Evolutionary conservation across 2,888 invertebrate species (phyloP), one percentile per base, ranked within the genome.

Genomic region (Ophion costatus): DNA sequence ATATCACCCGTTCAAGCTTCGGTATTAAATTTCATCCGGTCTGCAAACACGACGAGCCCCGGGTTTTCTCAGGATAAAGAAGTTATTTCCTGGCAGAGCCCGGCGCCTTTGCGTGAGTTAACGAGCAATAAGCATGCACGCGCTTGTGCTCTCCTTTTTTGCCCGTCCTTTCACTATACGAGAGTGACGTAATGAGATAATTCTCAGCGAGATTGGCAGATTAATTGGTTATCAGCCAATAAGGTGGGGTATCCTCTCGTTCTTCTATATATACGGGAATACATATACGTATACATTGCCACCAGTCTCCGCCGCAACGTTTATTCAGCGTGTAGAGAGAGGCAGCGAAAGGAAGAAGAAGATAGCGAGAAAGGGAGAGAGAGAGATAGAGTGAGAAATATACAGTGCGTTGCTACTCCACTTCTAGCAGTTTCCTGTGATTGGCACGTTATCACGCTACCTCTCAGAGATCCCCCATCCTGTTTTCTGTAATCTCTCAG

Each of bases 161-260:
- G 56, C 67, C 38, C 29, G 77, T 56, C 33, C 29, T 67, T 61
- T 66, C 33, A 24, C 29, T 70, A 24, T 29, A 11, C 56, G 80
- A 73, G 69, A 80, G 67, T 76, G 63, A 86, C 57, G 73, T 88
- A 89, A 90, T 87, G 88, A 89, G 84, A 88, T 88, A 88, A 88
- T 89, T 86, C 76, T 70, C 83, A 85, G 83, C 87, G 85, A 87
- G 88, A 86, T 89, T 88, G 87, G 81, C 85, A 79, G 88, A 90
- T 90, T 90, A 91, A 90, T 91, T 89, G 89, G 84, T 85, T 85
- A 86, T 86, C 85, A 77, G 85, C 87, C 87, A 87, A 87, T 89
- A 87, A 87, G 82, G 81, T 82, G 59, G 84, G 71, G 38, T 82
- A 80, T 59, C 22, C 69, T 69, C n/a, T 70, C 17, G 66, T 14